Conservation (phyloP, 2,888 invertebrate genomes). For the Pterostichus madidus region DNA sequence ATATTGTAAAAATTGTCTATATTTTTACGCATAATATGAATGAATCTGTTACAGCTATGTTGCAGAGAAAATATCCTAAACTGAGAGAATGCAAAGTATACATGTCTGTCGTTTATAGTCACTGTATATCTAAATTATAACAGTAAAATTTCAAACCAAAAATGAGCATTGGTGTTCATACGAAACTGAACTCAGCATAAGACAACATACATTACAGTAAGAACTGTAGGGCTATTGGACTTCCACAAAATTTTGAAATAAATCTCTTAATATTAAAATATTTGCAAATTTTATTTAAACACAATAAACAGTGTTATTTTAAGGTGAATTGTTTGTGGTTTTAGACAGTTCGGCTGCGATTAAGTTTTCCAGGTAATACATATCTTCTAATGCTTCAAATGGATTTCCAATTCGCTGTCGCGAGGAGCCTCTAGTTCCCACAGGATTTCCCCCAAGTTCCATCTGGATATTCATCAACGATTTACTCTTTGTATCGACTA, state of each 20-base stretch:
- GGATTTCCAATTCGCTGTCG: constrained; percentile 53
- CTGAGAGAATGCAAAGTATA: constrained; percentile 38
- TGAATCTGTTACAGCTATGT: constrained; percentile 44
- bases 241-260: constrained; percentile 78
- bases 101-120: constrained; percentile 34
- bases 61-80: constrained; percentile 33
- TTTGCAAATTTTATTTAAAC: constrained; percentile 45
- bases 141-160: constrained; percentile 68
- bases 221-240: constrained; percentile 78
- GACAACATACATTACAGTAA: constrained; percentile 70
- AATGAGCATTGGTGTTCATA: constrained; percentile 61
- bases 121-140: constrained; percentile 33
- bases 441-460: constrained; percentile 73
- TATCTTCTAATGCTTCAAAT: constrained; percentile 30
- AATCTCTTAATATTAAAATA: constrained; percentile 75
- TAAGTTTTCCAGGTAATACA: constrained; percentile 40
- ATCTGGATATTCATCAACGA: constrained; percentile 72
- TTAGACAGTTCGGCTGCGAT: constrained; percentile 21
- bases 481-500: constrained; percentile 71
- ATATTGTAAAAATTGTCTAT: constrained; percentile 66
- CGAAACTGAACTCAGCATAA: constrained; percentile 52
- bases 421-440: constrained; percentile 70
- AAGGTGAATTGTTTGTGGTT: constrained; percentile 7
- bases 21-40: constrained; percentile 59
- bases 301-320: constrained; percentile 1